Evolutionary conservation across 2,888 invertebrate genomes (phyloP), one percentile per base, ranked within the genome.

Genomic region (Fragum sueziense): DNA sequence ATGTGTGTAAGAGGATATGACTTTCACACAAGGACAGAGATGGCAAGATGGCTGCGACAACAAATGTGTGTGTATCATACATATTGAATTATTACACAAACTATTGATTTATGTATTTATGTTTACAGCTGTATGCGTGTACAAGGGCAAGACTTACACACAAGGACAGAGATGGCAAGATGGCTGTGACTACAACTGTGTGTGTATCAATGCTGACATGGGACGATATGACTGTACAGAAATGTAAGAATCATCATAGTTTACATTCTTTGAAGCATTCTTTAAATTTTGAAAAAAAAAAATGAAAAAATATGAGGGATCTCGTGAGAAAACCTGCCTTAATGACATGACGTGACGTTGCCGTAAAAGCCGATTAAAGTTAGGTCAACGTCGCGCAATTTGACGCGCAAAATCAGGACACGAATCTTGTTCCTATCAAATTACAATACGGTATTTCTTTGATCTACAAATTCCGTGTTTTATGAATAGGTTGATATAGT

Each of bases 21-120:
- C 76, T 11, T 88, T 88, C 74, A 74, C 74, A 1, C 85, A 86
- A 41, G 85, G 86, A 14, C 80, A 88, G 34, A 83, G 74, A 59
- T 90, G 90, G 90, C 71, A 76, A 14, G 88, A 89, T 75, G 90
- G 88, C 31, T 90, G 90, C 74, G 79, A 82, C 14, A 86, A 86
- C 70, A 81, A 74, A 22, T 90, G 88, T 77, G 70, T 76, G 14
- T 90, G 89, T 82, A 73, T 82, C 22, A 47, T 47, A 47, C 47
- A 4, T 14, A 47, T 47, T 17, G 11, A 29, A 9, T 20, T 47
- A 3, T 47, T 47, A 47, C 17, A 47, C n/a, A 47, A 4, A 47
- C 2, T 65, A 37, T 7, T 20, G 22, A 34, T 33, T 7, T 62
- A 34, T 65, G 33, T 62, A 2, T 62, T 33, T 33, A 0, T 67